These are phyloP conservation scores for Xiphophorus hellerii DNA, from an alignment of 2,113 vertebrate genomes.

Conservation along the genomic window DNA sequence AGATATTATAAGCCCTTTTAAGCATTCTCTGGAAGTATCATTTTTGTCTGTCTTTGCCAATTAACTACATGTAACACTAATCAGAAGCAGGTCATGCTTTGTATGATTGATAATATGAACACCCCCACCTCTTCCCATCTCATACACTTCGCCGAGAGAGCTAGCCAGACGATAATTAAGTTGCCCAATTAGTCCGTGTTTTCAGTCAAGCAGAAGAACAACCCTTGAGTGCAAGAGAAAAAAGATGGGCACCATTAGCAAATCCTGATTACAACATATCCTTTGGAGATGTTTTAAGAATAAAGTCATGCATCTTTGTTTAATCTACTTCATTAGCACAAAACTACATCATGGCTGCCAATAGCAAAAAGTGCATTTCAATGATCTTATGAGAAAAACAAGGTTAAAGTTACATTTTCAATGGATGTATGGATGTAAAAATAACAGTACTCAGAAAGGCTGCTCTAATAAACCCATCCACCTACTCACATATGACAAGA, in stretches of 20 bases:
- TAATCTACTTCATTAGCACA: constrained; percentile 16
- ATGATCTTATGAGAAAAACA: constrained; percentile 5
- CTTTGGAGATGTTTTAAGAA: constrained; percentile 17
- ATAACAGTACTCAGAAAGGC: constrained; percentile 6
- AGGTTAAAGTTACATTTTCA: constrained; percentile 7
- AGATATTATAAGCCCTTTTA: neutral
- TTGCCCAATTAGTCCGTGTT: constrained; percentile 5
- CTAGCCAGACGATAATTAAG: constrained; percentile 32
- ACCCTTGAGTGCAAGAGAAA: constrained; percentile 4
- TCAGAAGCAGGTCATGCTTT: constrained; percentile 17
- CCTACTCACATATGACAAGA: constrained; percentile 4
- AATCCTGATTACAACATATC: neutral
- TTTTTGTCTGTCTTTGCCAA: neutral
- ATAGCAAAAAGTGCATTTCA: neutral
- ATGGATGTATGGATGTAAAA: neutral
- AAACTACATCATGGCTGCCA: neutral
- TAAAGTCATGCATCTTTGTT: neutral
- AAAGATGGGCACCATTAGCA: constrained; percentile 17
- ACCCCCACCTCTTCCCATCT: constrained; percentile 11
- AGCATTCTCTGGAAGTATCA: neutral
- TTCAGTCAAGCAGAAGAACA: constrained; percentile 21
- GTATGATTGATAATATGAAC: constrained; percentile 41
- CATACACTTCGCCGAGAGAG: constrained; percentile 15
- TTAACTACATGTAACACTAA: constrained; percentile 28
- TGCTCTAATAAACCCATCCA: constrained; percentile 20